phyloP scores from a whole-genome alignment of 2,797 vertebrate genomes.

The Sebastes iracundus region DNA sequence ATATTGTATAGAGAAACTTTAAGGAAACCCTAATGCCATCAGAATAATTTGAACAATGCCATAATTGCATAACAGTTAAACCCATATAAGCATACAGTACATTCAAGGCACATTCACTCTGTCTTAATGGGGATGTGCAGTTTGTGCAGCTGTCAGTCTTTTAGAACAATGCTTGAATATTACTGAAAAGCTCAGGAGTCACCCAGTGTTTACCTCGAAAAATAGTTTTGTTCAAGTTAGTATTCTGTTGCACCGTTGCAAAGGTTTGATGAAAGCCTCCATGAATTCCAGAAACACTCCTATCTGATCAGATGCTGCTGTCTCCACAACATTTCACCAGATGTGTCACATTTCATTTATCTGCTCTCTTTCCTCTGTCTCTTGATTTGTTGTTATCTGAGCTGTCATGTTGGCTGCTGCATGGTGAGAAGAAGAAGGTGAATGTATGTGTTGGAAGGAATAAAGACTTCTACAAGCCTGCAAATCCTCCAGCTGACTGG shows the following conservation, averaged over 20 bases:
- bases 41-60: background rate
- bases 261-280: background rate
- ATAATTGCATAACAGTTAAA: background rate
- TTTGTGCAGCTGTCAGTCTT: background rate
- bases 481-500: conserved; percentile 31
- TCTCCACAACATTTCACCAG: conserved; percentile 3
- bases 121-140: background rate
- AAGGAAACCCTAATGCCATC: background rate
- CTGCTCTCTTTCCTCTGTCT: background rate
- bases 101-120: background rate
- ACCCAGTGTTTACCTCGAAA: background rate
- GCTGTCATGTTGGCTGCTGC: conserved; percentile 9
- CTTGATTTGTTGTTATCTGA: conserved; percentile 22
- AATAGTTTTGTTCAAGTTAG: background rate
- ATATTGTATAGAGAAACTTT: too few species aligned
- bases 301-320: conserved; percentile 28
- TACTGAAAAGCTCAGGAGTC: background rate
- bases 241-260: background rate
- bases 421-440: background rate
- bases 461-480: conserved; percentile 41
- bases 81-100: background rate
- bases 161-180: background rate
- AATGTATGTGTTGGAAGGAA: conserved; percentile 24
- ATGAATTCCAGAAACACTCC: conserved; percentile 13
- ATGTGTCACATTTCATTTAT: conserved; percentile 19